Evolutionary conservation across 2,888 invertebrate species (phyloP), one percentile per base, ranked within the genome.

Genomic region (Chaetoderma sp.): DNA sequence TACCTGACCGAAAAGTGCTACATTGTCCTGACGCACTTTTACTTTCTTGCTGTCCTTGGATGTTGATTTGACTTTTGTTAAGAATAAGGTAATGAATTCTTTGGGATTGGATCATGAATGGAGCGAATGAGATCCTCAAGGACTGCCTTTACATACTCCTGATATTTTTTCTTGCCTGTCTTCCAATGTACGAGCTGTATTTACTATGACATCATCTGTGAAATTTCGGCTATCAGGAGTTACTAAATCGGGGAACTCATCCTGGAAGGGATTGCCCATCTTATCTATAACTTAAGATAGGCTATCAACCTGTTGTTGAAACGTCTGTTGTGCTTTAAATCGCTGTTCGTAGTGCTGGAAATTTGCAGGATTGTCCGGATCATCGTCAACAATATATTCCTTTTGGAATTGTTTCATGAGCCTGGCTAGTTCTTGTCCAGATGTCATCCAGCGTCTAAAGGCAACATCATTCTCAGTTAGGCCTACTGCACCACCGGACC

Each of bases 401-500:
- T n/a, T n/a, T 27, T 72, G 52, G 23, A 69, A 69, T 18, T 64
- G 55, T 4, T 50, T 21, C 28, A 67, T 28, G 2, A 72, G 8
- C 28, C 69, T 39, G 2, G 67, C 67, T 36, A 64, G 55, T 54
- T 72, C 71, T 47, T 66, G 69, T 16, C 56, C 66, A 32, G 63
- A 55, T 4, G 64, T 49, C 65, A 69, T 61, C 65, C 70, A 72
- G 13, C 60, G 10, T 21, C 39, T 50, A 1, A 69, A 39, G 6
- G 69, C 67, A 28, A 18, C 27, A 13, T 60, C 59, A 25, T 67
- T 73, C 54, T 65, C 69, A n/a, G n/a, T n/a, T n/a, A n/a, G n/a
- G 10, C 68, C 72, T 3, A 71, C 59, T 33, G 60, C 68, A 8
- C 72, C 70, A 32, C 71, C 66, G 21, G 52, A 54, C 10, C 62